These are phyloP conservation scores for Alces alces DNA, from an alignment of 2,113 vertebrate genomes.

Conservation along the genomic window DNA sequence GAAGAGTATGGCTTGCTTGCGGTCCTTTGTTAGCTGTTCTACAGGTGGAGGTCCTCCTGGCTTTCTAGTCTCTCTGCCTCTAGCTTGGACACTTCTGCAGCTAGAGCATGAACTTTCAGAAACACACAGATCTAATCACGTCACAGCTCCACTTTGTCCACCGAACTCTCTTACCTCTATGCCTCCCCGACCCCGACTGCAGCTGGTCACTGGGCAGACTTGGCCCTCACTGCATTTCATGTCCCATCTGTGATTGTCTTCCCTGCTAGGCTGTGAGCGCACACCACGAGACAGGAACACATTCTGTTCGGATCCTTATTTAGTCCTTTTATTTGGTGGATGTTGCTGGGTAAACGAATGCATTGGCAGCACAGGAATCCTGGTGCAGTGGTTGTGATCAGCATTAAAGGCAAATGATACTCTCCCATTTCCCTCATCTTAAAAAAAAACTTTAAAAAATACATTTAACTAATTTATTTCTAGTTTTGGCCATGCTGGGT, in stretches of 20 bases:
- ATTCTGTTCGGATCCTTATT: not conserved
- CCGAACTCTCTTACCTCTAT: not conserved
- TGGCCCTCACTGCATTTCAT: accelerated
- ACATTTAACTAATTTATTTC: not conserved
- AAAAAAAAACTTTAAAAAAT: not conserved
- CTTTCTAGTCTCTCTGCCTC: not conserved
- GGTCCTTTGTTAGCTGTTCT: not conserved
- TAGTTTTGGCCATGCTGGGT: not conserved
- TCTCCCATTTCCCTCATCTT: not conserved
- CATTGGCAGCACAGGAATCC: not conserved
- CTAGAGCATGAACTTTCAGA: not conserved
- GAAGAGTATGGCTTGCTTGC: not conserved
- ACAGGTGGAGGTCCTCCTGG: not conserved
- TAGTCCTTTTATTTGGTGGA: not conserved
- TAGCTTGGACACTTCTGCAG: not conserved
- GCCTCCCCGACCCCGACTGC: not conserved
- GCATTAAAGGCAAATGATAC: not conserved
- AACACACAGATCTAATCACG: not conserved
- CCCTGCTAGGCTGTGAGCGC: accelerated
- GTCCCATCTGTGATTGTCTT: not conserved
- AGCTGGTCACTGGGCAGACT: too few relatives aligned
- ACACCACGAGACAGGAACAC: accelerated
- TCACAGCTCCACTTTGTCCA: not conserved
- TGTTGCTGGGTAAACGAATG: not conserved
- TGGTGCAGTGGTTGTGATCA: not conserved